Percentiles rank a stretch among this genome's conserved stretches.
phyloP scores from a whole-genome alignment of 2,888 invertebrate species.

The Epinotia nisella region DNA sequence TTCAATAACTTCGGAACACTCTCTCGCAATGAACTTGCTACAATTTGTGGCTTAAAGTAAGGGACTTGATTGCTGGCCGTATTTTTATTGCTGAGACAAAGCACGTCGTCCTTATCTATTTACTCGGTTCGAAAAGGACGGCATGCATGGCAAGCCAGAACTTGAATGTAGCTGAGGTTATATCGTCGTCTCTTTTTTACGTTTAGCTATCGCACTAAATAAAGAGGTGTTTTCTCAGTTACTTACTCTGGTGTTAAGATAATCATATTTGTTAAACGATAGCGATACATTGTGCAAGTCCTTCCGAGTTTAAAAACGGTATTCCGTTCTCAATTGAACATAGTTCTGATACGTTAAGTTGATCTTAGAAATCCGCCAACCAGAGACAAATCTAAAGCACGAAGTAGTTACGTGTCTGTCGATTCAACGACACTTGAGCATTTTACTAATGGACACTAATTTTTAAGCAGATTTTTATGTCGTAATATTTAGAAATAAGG shows the following conservation, averaged over 20 bases:
- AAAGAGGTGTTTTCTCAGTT: not conserved
- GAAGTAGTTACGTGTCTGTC: too few relatives aligned
- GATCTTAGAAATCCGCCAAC: not conserved
- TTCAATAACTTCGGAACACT: slow-evolving; percentile 15
- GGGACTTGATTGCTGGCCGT: not conserved
- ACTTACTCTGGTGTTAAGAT: not conserved
- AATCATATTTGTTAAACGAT: not conserved
- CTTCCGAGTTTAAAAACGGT: not conserved
- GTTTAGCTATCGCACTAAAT: not conserved
- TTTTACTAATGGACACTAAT: too few relatives aligned
- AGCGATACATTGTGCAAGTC: not conserved
- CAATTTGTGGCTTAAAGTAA: not conserved
- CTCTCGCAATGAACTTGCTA: slow-evolving; percentile 16
- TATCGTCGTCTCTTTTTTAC: too few relatives aligned
- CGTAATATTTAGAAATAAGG: too few relatives aligned
- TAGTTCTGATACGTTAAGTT: not conserved
- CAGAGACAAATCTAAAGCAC: not conserved
- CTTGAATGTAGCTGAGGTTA: too few relatives aligned
- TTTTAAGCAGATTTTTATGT: too few relatives aligned
- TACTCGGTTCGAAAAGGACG: not conserved
- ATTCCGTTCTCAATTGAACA: slow-evolving; percentile 15
- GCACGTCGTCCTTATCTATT: not conserved
- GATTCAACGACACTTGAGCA: too few relatives aligned
- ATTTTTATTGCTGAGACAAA: not conserved
- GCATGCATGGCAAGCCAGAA: not conserved